phyloP scores from a whole-genome alignment of 2,797 vertebrate genomes.

The Tarsius wallacei region DNA sequence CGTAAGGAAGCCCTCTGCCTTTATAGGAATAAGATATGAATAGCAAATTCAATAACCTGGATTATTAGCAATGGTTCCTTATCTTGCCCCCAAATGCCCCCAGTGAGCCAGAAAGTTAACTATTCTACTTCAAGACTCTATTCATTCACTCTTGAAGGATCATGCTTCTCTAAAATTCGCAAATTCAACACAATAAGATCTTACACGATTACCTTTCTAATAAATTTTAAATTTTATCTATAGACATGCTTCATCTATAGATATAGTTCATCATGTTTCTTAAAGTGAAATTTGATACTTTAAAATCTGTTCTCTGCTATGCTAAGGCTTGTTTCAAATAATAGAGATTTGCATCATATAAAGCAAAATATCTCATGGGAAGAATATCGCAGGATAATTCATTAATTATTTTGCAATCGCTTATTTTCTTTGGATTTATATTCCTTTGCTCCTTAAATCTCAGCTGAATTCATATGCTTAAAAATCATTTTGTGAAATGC shows the following conservation, averaged over 20 bases:
- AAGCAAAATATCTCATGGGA: neutral
- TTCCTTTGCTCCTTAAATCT: constrained; percentile 71
- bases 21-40: neutral
- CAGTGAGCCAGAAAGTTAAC: constrained; percentile 30
- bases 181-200: constrained; percentile 63
- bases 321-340: constrained; percentile 57
- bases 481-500: constrained; percentile 65
- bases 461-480: constrained; percentile 50
- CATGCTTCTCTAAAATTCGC: constrained; percentile 64
- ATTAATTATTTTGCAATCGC: constrained; percentile 66
- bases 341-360: neutral
- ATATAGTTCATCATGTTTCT: constrained; percentile 56
- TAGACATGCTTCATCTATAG: constrained; percentile 28
- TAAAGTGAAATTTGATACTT: neutral
- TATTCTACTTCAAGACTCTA: neutral
- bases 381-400: constrained; percentile 46
- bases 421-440: constrained; percentile 38
- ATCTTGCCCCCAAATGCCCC: neutral
- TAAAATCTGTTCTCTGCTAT: constrained; percentile 66
- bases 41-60: neutral
- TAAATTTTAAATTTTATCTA: neutral
- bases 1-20: neutral
- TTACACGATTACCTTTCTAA: constrained; percentile 60
- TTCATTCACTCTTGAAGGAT: constrained; percentile 50
- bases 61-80: neutral